Conservation (phyloP, 2,797 vertebrate genomes). For the Erpetoichthys calabaricus region DNA sequence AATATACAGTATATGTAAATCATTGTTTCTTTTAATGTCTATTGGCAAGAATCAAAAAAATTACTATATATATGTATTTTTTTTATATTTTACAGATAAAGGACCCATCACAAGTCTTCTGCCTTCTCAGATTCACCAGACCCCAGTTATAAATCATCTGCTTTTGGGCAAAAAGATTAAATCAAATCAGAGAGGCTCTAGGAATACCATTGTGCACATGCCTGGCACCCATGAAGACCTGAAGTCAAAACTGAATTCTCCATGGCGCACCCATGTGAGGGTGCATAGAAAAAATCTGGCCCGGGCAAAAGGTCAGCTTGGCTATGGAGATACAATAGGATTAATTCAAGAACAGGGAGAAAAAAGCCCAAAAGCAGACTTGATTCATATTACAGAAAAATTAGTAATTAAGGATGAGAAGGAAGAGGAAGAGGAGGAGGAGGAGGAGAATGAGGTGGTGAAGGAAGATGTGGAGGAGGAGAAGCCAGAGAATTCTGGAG, state of each 20-base stretch:
- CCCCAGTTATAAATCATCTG: slow-evolving; percentile 88
- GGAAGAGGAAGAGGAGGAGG: slow-evolving; percentile 18
- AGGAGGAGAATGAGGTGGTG: slow-evolving; percentile 20
- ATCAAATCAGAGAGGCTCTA: slow-evolving; percentile 39
- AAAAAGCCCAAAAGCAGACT: slow-evolving; percentile 18
- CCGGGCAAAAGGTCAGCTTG: slow-evolving; percentile 61
- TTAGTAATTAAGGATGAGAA: not conserved
- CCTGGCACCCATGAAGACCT: slow-evolving; percentile 47
- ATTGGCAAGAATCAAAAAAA: too few species aligned
- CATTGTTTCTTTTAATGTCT: too few species aligned
- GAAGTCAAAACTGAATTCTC: slow-evolving; percentile 57
- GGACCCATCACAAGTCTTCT: slow-evolving; percentile 79
- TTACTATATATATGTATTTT: not conserved
- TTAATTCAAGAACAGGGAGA: slow-evolving; percentile 47
- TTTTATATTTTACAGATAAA: slow-evolving; percentile 60
- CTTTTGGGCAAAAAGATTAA: slow-evolving; percentile 74
- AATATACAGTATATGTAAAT: too few species aligned
- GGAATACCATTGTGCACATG: slow-evolving; percentile 44
- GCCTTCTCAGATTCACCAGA: slow-evolving; percentile 78
- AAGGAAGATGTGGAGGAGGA: slow-evolving; percentile 27
- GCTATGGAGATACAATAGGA: slow-evolving; percentile 57
- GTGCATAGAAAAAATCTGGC: slow-evolving; percentile 71
- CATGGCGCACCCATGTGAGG: slow-evolving; percentile 80
- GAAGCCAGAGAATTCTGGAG: slow-evolving; percentile 3
- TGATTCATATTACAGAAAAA: slow-evolving; percentile 23